Evolutionary conservation across 2,888 invertebrate genomes (phyloP), one percentile per base, ranked within the genome.

Genomic region (Ectemnius cavifrons): DNA sequence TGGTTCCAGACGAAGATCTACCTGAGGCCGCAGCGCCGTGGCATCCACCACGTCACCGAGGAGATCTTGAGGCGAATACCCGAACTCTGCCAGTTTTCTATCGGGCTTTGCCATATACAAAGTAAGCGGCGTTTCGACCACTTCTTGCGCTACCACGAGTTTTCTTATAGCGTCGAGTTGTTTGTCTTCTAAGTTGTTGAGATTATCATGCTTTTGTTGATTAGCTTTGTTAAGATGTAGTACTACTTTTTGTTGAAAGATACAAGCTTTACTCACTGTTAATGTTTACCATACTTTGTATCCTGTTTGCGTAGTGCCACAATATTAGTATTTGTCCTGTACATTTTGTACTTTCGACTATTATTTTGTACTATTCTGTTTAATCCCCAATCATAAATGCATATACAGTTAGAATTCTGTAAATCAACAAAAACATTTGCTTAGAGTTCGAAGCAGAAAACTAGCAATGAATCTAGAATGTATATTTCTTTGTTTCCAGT

Each of bases 1-100:
- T 99, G 98, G 98, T 97, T 97, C 94, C 98, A 99, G 93, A 96
- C 97, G 92, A 98, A 98, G 94, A 96, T 99, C 92, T 97, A 97
- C 93, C 94, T 99, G 92, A 94, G 97, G 92, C 97, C 98, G 89
- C 98, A 98, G 92, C 97, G 97, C 92, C 94, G 98, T 91, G 98
- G 98, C 90, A 98, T 98, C 91, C 98, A 99, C 93, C 94, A 98
- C 89, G 97, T 99, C 88, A 98, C 98, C 83, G 98, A 99, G 92
- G 98, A 98, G 93, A 97, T 99, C 90, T 94, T 97, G 81, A 94
- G 97, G 93, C 97, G 97, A 93, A 95, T 97, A 92, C 98, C 98
- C 69, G 98, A 98, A 92, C 93, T 99, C 91, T 94, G 95, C 90
- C 97, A 97, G 92, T 98, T 98, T 92, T 96, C 97, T 84, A 96